Evolutionary conservation across 35 echinoderm and acorn worm genomes (phyloP).

Genomic region (Acanthaster planci): DNA sequence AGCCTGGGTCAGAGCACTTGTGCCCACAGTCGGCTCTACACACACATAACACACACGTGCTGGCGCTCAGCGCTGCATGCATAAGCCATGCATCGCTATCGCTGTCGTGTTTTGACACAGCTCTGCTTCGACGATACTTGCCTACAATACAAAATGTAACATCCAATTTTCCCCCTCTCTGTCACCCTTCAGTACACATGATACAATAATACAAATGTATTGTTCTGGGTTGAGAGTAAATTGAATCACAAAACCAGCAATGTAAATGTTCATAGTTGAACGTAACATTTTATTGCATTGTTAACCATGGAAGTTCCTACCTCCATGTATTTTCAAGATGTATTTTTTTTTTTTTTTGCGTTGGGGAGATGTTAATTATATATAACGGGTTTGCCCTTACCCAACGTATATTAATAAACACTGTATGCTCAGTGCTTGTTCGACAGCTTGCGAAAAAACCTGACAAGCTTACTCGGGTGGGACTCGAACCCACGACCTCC

Average conservation of each 20-base stretch:
- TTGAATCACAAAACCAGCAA: neutral
- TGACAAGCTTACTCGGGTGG: too few species aligned
- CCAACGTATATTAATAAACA: too few species aligned
- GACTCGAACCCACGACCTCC: too few species aligned
- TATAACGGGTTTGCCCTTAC: too few species aligned
- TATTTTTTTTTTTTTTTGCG: too few species aligned
- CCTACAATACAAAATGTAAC: neutral
- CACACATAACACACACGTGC: neutral
- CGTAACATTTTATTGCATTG: too few species aligned
- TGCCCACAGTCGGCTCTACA: neutral
- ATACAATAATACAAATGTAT: neutral
- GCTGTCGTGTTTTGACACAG: neutral
- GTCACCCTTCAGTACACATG: neutral
- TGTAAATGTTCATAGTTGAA: slow-evolving; percentile 9
- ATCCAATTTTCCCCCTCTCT: neutral
- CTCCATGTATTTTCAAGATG: too few species aligned
- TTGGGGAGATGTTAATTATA: too few species aligned
- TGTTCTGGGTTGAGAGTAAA: neutral
- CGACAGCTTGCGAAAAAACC: too few species aligned
- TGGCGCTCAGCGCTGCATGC: neutral
- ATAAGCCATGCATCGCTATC: neutral
- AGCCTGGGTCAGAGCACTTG: neutral
- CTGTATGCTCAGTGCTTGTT: too few species aligned
- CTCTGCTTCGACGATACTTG: neutral
- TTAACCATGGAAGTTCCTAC: too few species aligned